Evolutionary conservation across 2,113 vertebrate species (phyloP), one percentile per base, ranked within the genome.

Genomic region (Rhabdornis inornatus): DNA sequence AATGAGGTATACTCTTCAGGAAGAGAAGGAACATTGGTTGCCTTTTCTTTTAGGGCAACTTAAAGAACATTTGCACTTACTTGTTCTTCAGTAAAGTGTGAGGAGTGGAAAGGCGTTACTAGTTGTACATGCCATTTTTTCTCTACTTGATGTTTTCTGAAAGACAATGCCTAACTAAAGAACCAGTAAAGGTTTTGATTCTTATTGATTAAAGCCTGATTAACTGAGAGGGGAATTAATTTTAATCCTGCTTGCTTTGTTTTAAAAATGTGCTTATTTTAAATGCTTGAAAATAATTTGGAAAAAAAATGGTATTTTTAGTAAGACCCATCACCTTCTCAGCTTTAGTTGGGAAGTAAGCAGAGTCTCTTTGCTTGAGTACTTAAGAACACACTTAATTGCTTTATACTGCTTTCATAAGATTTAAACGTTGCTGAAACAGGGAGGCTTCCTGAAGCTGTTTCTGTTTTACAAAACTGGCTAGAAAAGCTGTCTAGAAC

Each of bases 391-490:
- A 70, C 20, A 35, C 8, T 81, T 92, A 86, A 77, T 90, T 89
- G 56, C 81, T 89, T 86, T 89, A 59, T 90, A 75, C 35, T 90
- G 39, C 80, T 94, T 89, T 92, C 13, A 7, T 83, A 84, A 63
- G 50, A 78, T 90, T 88, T 89, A 93, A 83, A 70, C 81, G 4
- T 81, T 92, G 88, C 52, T 94, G 84, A 79, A 93, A 75, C 0
- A 2, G 30, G 33, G 66, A 90, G 27, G 35, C 47, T 89, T 93
- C 76, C 83, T 83, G 52, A 83, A 65, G 64, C 21, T 72, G 72
- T 93, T 96, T 93, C 63, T 10, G 4, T 50, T 96, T 83, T 42
- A 83, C 44, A 92, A 93, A 83, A 66, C 63, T 80, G 94, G 75
- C 68, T 42, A 70, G 79, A 85, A 70, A 95, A 31, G 61, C 83